A percentile compares a stretch with the other conserved stretches of the same genome.
Conservation (phyloP, 2,797 vertebrate genomes). For the Tenualosa thibaudeaui region DNA sequence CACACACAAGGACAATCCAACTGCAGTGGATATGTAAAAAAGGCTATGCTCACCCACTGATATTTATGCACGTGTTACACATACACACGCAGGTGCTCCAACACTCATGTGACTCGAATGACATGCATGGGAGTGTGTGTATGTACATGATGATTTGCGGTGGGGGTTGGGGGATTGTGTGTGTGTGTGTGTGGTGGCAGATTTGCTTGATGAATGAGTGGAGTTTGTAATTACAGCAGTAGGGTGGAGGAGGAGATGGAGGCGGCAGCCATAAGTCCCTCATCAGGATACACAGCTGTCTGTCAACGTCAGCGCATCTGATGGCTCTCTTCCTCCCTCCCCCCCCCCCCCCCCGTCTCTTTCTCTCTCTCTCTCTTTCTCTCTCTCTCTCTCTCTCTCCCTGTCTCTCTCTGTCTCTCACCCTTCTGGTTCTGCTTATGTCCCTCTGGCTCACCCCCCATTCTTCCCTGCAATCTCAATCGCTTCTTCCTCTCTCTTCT, state of each 20-base stretch:
- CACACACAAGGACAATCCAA: not conserved
- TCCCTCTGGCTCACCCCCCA: too few relatives aligned
- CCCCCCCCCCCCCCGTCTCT: not conserved
- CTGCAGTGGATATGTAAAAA: not conserved
- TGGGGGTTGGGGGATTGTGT: not conserved
- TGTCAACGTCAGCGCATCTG: constrained; percentile 36
- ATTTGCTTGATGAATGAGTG: not conserved
- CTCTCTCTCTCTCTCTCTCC: not conserved
- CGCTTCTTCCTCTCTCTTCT: not conserved
- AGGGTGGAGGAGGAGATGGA: not conserved
- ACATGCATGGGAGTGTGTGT: not conserved
- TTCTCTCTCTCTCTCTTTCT: not conserved
- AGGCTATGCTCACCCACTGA: not conserved
- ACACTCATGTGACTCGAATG: not conserved
- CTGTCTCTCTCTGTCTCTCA: not conserved
- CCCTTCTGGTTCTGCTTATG: not conserved
- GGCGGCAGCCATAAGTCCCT: constrained; percentile 48
- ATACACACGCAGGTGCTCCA: not conserved
- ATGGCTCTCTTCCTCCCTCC: not conserved
- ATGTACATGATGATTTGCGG: not conserved
- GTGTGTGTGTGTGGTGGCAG: not conserved
- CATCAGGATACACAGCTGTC: constrained; percentile 45
- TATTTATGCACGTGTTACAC: not conserved
- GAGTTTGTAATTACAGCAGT: constrained; percentile 10
- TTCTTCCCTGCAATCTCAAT: too few relatives aligned